Conservation (phyloP, 2,888 invertebrate genomes). For the Cryptocephalus moraei region DNA sequence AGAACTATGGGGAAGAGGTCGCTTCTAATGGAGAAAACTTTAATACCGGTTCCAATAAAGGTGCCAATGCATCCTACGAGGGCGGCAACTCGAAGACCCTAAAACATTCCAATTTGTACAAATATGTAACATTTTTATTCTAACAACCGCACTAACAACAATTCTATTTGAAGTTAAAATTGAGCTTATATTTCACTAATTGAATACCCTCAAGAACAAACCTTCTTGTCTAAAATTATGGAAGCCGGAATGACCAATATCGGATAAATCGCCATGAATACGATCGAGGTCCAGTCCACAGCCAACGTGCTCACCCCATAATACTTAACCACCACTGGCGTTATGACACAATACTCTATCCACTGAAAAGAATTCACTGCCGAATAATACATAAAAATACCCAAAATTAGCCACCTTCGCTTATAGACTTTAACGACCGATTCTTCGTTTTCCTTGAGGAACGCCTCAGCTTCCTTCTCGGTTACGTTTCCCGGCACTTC, state of each 20-base stretch:
- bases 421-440: slow-evolving; percentile 49
- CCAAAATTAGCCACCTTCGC: slow-evolving; percentile 72
- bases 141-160: no score
- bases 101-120: slow-evolving; percentile 16
- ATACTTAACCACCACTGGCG: slow-evolving; percentile 67
- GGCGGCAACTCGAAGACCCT: slow-evolving; percentile 76
- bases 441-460: slow-evolving; percentile 4
- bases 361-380: slow-evolving; percentile 88
- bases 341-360: slow-evolving; percentile 90
- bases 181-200: no score
- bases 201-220: slow-evolving; percentile 39
- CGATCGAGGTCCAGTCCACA: slow-evolving; percentile 93
- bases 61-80: slow-evolving; percentile 76
- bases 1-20: slow-evolving; percentile 79
- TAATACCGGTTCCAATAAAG: slow-evolving; percentile 77
- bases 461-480: slow-evolving; percentile 2
- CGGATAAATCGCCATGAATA: slow-evolving; percentile 92
- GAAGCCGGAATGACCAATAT: slow-evolving; percentile 92
- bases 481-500: no score
- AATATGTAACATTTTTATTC: no score
- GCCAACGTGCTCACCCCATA: slow-evolving; percentile 58
- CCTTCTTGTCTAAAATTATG: slow-evolving; percentile 85
- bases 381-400: slow-evolving; percentile 78
- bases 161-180: no score
- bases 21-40: slow-evolving; percentile 72